These are phyloP conservation scores for Pseudopleuronectes americanus DNA, from an alignment of 2,797 vertebrate species.

Conservation along the genomic window DNA sequence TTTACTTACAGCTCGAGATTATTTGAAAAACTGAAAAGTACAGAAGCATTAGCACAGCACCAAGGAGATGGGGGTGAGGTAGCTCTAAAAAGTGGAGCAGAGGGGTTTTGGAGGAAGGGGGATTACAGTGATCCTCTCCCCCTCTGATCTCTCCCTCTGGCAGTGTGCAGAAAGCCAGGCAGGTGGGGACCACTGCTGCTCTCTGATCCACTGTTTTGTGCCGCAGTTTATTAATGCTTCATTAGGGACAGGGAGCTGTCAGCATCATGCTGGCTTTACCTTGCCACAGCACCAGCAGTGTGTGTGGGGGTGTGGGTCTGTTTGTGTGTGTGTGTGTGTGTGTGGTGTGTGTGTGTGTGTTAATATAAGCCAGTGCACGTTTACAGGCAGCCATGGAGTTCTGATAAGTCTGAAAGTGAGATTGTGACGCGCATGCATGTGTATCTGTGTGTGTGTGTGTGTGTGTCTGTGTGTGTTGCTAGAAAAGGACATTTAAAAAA, in stretches of 20 bases:
- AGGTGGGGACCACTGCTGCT: slow-evolving; percentile 59
- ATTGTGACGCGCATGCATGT: slow-evolving; percentile 40
- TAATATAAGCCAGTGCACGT: slow-evolving; percentile 31
- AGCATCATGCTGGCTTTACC: slow-evolving; percentile 64
- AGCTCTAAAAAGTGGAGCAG: slow-evolving; percentile 52
- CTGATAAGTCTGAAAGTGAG: slow-evolving; percentile 50
- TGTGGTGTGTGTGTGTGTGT: slow-evolving; percentile 10
- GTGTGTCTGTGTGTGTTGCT: slow-evolving; percentile 30
- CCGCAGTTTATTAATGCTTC: slow-evolving; percentile 82
- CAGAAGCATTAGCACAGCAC: background rate
- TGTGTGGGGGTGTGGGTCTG: background rate
- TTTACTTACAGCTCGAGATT: too few species aligned
- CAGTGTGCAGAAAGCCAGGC: slow-evolving; percentile 59
- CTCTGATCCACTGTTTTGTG: slow-evolving; percentile 75
- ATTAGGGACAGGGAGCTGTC: slow-evolving; percentile 78
- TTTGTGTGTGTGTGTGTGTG: too few species aligned
- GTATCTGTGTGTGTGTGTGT: slow-evolving; percentile 12
- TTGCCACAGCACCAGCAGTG: slow-evolving; percentile 44
- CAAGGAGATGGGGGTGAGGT: slow-evolving; percentile 22
- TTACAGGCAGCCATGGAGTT: slow-evolving; percentile 42
- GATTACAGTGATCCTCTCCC: slow-evolving; percentile 64
- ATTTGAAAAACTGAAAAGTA: background rate
- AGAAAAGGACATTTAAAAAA: slow-evolving; percentile 9
- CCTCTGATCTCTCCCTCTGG: slow-evolving; percentile 50
- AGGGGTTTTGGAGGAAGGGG: slow-evolving; percentile 46